Conservation (phyloP, 2,888 invertebrate genomes). For the Acleris emargana region DNA sequence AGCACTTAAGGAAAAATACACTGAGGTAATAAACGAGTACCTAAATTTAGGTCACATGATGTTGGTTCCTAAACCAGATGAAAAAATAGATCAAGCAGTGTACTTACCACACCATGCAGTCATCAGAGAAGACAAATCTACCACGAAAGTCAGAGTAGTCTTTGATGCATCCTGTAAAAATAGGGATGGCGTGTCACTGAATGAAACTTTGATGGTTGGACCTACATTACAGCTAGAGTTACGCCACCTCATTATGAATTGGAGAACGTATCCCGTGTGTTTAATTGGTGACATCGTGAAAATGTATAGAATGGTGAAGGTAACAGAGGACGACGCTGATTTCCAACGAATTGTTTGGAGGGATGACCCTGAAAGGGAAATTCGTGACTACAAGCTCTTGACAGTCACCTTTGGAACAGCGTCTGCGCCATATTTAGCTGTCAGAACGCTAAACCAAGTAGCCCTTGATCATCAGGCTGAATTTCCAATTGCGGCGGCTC, state of each 20-base stretch:
- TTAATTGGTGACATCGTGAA: constrained; percentile 42
- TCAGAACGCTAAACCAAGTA: constrained; percentile 45
- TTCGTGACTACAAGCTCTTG: constrained; percentile 40
- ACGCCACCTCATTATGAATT: constrained; percentile 39
- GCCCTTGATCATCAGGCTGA: constrained; percentile 41
- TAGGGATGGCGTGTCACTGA: no score
- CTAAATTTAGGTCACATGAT: constrained; percentile 27
- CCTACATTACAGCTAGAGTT: constrained; percentile 41
- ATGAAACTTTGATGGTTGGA: no score
- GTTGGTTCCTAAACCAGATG: neutral
- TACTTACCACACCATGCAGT: constrained; percentile 42
- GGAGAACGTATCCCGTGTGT: constrained; percentile 37
- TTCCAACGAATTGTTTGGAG: constrained; percentile 43
- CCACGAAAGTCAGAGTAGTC: constrained; percentile 40
- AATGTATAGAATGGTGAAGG: constrained; percentile 38
- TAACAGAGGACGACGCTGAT: constrained; percentile 38
- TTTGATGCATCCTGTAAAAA: no score
- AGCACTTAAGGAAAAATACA: constrained; percentile 16
- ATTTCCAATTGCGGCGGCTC: constrained; percentile 41
- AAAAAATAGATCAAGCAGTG: neutral
- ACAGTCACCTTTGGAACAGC: constrained; percentile 48
- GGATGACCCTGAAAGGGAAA: constrained; percentile 21
- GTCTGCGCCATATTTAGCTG: constrained; percentile 47
- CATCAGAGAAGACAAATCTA: constrained; percentile 35
- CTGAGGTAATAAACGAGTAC: constrained; percentile 33